phyloP scores from a whole-genome alignment of 2,797 vertebrate genomes.

The Micromesistius poutassou region DNA sequence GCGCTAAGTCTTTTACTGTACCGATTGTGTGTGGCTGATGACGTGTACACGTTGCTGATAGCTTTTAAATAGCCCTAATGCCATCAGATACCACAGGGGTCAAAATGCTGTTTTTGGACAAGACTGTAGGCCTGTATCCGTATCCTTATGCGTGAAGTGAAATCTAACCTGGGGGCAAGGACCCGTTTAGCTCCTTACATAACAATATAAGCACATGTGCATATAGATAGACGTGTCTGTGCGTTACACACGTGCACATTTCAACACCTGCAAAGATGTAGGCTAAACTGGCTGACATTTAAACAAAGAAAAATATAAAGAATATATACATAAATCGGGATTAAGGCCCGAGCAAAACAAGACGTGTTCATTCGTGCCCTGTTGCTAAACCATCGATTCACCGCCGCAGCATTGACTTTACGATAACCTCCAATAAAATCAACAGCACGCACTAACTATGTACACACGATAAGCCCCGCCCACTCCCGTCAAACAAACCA shows the following conservation, averaged over 20 bases:
- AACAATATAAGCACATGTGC: background rate
- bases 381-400: background rate
- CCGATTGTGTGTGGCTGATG: background rate
- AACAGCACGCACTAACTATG: constrained; percentile 4
- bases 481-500: constrained; percentile 3
- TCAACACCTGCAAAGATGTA: too few species aligned
- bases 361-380: background rate
- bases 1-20: constrained; percentile 11
- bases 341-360: background rate
- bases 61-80: constrained; percentile 38
- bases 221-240: background rate
- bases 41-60: background rate
- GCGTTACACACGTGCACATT: background rate
- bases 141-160: constrained; percentile 10
- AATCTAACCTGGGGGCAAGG: constrained; percentile 18
- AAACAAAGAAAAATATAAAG: too few species aligned
- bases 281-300: too few species aligned
- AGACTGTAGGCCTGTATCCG: constrained; percentile 28
- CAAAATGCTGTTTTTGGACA: constrained; percentile 37
- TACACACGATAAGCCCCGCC: constrained; percentile 16
- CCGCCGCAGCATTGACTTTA: background rate
- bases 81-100: constrained; percentile 36
- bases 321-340: too few species aligned
- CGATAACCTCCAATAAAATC: constrained; percentile 8
- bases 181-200: background rate